Base-by-base conservation (phyloP, 64 coral and sea anemone genomes). In the Montipora capricornis region DNA sequence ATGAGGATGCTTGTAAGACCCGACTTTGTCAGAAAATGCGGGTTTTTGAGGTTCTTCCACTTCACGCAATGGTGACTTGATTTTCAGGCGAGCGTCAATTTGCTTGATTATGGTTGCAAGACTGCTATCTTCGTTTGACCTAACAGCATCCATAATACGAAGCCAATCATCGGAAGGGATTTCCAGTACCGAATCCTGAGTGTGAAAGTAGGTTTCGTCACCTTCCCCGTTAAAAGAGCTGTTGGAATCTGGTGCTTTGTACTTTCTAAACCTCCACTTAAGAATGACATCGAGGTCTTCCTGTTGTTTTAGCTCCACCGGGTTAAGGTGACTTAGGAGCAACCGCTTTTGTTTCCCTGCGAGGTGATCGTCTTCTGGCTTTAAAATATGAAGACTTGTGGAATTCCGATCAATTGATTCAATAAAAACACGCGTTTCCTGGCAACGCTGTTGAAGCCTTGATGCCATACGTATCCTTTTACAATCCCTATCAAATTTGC, bases 401-500 rank as follows among this genome's bases (percentile, higher is more conserved):
- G 89, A 94, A 53, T 79, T 81, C 13, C 74, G 47, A 44, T 93
- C 88, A 4, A 96, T 55, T 6, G 58, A 47, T 57, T 94, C 95
- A 87, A 94, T 66, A 24, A 94, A 90, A 47, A 81, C 57, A 9
- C 50, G 79, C 20, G 88, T 94, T 2, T 66, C 73, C 8, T 80
- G 82, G 62, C 80, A 91, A 19, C 71, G 70, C 22, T 83, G 19
- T 19, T 55, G 68, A 37, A 98, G 78, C 48, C 91, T 67, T 3
- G 47, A 74, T 11, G 97, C 97, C 55, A 98, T 79, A 53, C 68
- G 73, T 37, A 96, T 78, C 47, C 84, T 92, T 58, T 96, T 95
- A 22, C 88, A 93, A 26, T 91, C 83, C 75, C 91, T 98, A 0
- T 88, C 88, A 78, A 99, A 99, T 66, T 91, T 96, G 14, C 68